Conservation (phyloP, 2,888 invertebrate species). For the Acleris emargana region DNA sequence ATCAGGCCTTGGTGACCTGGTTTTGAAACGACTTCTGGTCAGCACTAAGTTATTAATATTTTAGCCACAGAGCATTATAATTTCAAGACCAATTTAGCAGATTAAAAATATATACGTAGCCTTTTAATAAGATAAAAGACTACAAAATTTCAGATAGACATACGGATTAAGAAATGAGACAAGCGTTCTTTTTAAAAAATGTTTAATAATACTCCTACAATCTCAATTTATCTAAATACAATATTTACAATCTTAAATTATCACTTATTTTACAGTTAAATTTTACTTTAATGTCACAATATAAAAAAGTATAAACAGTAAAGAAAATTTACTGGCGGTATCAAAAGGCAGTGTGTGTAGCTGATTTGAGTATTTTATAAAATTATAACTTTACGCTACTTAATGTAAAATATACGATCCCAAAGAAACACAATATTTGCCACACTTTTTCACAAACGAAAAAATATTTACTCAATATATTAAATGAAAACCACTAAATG, state of each 20-base stretch:
- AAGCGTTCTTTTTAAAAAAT: constrained; percentile 56
- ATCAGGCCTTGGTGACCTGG: too few relatives aligned
- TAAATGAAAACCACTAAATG: not conserved
- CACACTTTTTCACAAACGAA: not conserved
- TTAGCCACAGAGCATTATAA: too few relatives aligned
- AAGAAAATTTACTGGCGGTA: constrained; percentile 50
- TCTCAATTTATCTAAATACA: constrained; percentile 78
- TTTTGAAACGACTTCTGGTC: too few relatives aligned
- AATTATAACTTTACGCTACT: constrained; percentile 52
- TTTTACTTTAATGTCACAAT: constrained; percentile 54
- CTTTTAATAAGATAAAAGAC: too few relatives aligned
- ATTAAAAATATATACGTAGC: too few relatives aligned
- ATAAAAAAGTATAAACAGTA: constrained; percentile 18
- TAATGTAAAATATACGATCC: constrained; percentile 55
- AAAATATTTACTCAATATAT: not conserved
- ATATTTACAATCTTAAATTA: constrained; percentile 78
- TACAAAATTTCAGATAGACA: too few relatives aligned
- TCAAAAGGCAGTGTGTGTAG: constrained; percentile 59
- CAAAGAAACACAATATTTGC: constrained; percentile 66
- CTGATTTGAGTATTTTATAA: constrained; percentile 66
- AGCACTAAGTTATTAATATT: too few relatives aligned
- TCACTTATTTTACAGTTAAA: constrained; percentile 44
- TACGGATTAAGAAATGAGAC: constrained; percentile 16
- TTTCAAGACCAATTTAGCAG: too few relatives aligned
- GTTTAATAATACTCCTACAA: constrained; percentile 80